Evolutionary conservation across 2,113 vertebrate species (phyloP).

Genomic region (Nannobrachium achirus): DNA sequence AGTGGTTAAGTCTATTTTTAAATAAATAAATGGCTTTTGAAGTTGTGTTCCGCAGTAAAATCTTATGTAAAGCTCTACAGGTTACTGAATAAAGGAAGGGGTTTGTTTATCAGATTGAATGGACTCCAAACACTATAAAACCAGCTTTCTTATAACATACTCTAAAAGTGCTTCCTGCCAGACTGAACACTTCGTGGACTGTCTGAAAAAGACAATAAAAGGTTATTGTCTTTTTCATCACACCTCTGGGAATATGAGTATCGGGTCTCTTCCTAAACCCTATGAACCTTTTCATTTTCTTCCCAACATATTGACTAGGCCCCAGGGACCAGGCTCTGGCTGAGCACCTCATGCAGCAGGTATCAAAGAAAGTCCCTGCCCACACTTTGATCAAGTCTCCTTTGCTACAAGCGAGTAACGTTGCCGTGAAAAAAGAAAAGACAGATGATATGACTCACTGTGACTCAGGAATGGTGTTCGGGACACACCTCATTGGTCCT

Average conservation of each 20-base stretch:
- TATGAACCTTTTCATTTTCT: background rate
- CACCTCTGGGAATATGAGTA: constrained; percentile 10
- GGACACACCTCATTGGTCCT: constrained; percentile 62
- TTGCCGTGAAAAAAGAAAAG: constrained; percentile 51
- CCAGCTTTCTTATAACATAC: too few relatives aligned
- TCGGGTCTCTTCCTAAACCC: constrained; percentile 26
- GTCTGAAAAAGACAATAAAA: too few relatives aligned
- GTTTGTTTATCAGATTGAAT: too few relatives aligned
- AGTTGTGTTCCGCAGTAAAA: too few relatives aligned
- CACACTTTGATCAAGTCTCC: constrained; percentile 64
- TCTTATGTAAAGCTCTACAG: too few relatives aligned
- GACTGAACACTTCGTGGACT: too few relatives aligned
- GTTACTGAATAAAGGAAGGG: too few relatives aligned
- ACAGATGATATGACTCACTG: constrained; percentile 68
- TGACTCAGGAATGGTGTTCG: constrained; percentile 62
- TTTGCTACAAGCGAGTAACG: constrained; percentile 44
- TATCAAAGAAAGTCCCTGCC: constrained; percentile 32
- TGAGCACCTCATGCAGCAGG: constrained; percentile 4
- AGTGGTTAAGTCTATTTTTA: too few relatives aligned
- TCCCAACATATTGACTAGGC: background rate
- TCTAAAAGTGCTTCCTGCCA: too few relatives aligned
- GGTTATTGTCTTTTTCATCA: too few relatives aligned
- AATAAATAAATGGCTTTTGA: too few relatives aligned
- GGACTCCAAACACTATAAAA: too few relatives aligned
- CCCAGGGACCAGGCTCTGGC: background rate